phyloP scores from a whole-genome alignment of 2,113 vertebrate species.

The Macquaria ambigua region DNA sequence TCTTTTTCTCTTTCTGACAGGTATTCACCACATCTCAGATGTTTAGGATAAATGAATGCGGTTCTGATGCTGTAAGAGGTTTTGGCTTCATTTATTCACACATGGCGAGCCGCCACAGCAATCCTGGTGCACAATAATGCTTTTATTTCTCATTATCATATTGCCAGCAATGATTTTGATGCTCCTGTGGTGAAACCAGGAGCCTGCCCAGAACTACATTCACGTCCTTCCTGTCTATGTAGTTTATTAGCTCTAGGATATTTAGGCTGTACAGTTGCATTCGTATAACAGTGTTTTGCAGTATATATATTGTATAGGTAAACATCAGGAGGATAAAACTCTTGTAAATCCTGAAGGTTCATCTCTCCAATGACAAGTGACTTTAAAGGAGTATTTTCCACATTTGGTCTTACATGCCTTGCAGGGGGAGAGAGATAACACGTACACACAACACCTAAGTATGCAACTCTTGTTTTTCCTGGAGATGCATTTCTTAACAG shows the following conservation, averaged over 20 bases:
- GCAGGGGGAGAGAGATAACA: background rate
- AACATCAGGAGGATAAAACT: background rate
- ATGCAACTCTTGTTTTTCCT: background rate
- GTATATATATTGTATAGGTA: too few species aligned
- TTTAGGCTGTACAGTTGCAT: background rate
- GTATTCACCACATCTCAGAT: slow-evolving; percentile 52
- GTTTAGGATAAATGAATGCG: slow-evolving; percentile 23
- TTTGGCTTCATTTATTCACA: slow-evolving; percentile 10
- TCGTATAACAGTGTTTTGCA: background rate
- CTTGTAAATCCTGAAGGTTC: background rate
- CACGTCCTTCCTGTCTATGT: background rate
- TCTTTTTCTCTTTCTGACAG: slow-evolving; percentile 57
- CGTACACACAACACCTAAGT: background rate
- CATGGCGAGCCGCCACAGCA: background rate
- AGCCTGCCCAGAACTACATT: background rate
- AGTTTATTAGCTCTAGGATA: background rate
- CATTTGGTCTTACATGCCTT: background rate
- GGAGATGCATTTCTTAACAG: background rate
- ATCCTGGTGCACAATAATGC: background rate
- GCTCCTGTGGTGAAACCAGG: background rate
- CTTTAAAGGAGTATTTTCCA: background rate
- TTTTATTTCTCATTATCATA: background rate
- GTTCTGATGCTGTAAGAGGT: background rate
- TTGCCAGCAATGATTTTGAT: background rate
- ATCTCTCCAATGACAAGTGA: background rate